phyloP scores from a whole-genome alignment of 2,888 invertebrate genomes.

The Orthosia cruda region DNA sequence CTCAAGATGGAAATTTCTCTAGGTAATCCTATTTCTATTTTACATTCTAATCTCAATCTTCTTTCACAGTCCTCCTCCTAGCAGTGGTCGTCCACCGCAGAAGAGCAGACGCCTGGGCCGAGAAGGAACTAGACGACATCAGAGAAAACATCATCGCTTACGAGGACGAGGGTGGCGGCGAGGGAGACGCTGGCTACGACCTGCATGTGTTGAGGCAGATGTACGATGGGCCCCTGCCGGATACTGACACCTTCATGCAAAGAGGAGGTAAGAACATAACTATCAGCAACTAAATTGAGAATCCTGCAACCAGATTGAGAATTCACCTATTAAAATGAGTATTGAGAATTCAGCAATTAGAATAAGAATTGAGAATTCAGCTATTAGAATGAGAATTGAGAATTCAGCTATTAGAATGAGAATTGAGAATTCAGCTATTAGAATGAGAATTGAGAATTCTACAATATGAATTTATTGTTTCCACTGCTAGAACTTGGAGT shows the following conservation, averaged over 20 bases:
- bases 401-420: no score
- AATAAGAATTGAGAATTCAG: not conserved
- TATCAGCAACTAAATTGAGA: not conserved
- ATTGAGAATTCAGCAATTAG: not conserved
- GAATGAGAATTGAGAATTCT: not conserved
- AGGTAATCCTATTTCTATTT: not conserved
- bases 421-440: no score
- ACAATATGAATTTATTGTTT: not conserved
- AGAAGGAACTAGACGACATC: slow-evolving; percentile 98
- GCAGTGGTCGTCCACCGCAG: slow-evolving; percentile 98
- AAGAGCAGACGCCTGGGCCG: slow-evolving; percentile 96
- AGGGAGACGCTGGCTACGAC: slow-evolving; percentile 98
- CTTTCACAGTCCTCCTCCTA: slow-evolving; percentile 93
- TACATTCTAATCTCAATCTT: slow-evolving; percentile 22
- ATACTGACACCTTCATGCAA: slow-evolving; percentile 90
- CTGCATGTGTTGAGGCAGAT: slow-evolving; percentile 95
- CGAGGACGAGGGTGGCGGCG: slow-evolving; percentile 99
- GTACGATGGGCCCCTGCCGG: slow-evolving; percentile 92
- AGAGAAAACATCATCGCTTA: slow-evolving; percentile 99
- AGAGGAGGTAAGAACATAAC: slow-evolving; percentile 85
- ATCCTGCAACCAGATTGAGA: not conserved
- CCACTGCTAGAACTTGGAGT: no score
- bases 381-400: not conserved
- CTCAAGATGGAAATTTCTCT: no score
- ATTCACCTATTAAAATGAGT: not conserved